Conservation (phyloP, 2,797 vertebrate genomes). For the Chaenodraco wilsoni region DNA sequence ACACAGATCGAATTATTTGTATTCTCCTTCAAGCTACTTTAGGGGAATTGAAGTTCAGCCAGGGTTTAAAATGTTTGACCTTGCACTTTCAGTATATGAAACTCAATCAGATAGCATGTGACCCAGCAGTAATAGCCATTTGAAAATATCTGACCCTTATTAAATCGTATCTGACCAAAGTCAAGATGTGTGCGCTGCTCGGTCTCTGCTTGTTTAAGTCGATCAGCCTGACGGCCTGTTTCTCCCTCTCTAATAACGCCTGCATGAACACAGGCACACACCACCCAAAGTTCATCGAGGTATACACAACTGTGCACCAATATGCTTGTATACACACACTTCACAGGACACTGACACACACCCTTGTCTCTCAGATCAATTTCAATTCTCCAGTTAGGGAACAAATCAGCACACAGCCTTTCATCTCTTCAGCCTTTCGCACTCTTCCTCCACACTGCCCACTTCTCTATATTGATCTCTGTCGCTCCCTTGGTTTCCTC, state of each 20-base stretch:
- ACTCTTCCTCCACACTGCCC: slow-evolving; percentile 65
- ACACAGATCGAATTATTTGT: slow-evolving; percentile 18
- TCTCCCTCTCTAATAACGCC: slow-evolving; percentile 27
- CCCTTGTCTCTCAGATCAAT: slow-evolving; percentile 68
- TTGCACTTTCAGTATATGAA: slow-evolving; percentile 48
- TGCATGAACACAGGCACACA: slow-evolving; percentile 35
- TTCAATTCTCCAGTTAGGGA: slow-evolving; percentile 78
- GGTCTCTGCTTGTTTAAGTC: slow-evolving; percentile 50
- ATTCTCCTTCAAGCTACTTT: slow-evolving; percentile 14
- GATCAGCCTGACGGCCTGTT: slow-evolving; percentile 38
- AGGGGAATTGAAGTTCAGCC: slow-evolving; percentile 37
- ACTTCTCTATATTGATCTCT: slow-evolving; percentile 75
- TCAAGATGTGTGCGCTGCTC: slow-evolving; percentile 26
- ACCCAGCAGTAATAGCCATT: slow-evolving; percentile 63
- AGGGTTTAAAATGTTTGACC: slow-evolving; percentile 58
- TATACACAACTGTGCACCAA: slow-evolving; percentile 31
- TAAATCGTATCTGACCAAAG: slow-evolving; percentile 59
- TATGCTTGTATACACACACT: slow-evolving; percentile 25
- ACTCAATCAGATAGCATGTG: slow-evolving; percentile 49
- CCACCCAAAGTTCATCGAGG: slow-evolving; percentile 28
- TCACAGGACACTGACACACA: slow-evolving; percentile 5
- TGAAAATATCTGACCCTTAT: slow-evolving; percentile 68
- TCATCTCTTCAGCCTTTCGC: slow-evolving; percentile 71
- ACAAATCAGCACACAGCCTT: slow-evolving; percentile 73
- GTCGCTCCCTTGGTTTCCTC: slow-evolving; percentile 54